Percentiles rank a stretch among this genome's conserved stretches.
phyloP scores from a whole-genome alignment of 1,140 invertebrate genomes.

The Listronotus oregonensis region DNA sequence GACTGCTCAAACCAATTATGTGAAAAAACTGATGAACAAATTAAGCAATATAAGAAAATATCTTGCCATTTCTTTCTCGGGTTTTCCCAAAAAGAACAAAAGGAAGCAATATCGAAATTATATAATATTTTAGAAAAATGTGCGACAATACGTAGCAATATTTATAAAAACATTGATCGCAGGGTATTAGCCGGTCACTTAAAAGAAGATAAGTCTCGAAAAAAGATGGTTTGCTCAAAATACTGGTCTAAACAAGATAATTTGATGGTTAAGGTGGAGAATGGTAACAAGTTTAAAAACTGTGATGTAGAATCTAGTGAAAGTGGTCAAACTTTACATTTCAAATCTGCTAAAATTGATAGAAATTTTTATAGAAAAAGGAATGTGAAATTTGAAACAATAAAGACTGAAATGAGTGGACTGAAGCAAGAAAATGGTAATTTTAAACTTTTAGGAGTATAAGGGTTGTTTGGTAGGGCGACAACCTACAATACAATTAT shows the following conservation, averaged over 20 bases:
- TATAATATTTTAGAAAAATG: not conserved
- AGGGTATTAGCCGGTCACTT: not conserved
- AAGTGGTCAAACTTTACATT: not conserved
- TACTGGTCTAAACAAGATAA: not conserved
- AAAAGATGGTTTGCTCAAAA: conserved; percentile 3
- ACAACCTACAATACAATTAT: too few relatives aligned
- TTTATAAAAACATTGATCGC: conserved; percentile 13
- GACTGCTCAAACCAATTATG: not conserved
- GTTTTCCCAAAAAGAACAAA: not conserved
- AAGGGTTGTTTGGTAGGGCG: too few relatives aligned
- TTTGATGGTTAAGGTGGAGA: not conserved
- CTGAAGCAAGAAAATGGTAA: too few relatives aligned
- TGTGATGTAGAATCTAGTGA: not conserved
- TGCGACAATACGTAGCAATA: not conserved
- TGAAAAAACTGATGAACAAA: not conserved
- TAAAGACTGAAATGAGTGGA: not conserved
- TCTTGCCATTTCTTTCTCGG: not conserved
- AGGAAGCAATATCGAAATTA: not conserved
- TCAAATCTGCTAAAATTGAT: not conserved
- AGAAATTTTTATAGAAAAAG: not conserved
- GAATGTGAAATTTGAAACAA: not conserved
- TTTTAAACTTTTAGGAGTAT: too few relatives aligned
- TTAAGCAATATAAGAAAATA: too few relatives aligned
- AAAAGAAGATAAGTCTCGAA: not conserved
- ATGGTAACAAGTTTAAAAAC: not conserved